Evolutionary conservation across 2,113 vertebrate species (phyloP).

Genomic region (Microtus oregoni): DNA sequence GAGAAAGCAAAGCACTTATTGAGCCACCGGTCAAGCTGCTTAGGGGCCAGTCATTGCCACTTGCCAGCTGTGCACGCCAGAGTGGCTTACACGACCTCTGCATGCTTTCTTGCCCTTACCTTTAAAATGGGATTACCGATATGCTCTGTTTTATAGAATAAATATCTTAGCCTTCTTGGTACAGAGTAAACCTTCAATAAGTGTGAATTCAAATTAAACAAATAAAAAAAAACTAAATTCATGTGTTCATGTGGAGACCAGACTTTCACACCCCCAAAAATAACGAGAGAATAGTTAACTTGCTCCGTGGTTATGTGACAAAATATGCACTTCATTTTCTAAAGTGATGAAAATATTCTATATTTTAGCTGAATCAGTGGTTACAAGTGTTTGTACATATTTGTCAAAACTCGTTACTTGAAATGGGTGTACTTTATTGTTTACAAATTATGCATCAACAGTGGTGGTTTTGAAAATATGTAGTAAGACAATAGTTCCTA

Average conservation of each 20-base stretch:
- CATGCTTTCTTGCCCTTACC: constrained; percentile 8
- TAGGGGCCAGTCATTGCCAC: constrained; percentile 12
- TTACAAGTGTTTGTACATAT: constrained; percentile 8
- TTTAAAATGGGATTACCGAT: constrained; percentile 20
- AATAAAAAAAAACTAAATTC: constrained; percentile 54
- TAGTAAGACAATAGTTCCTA: not conserved
- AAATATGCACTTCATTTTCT: constrained; percentile 62
- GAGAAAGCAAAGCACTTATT: not conserved
- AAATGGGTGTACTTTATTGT: constrained; percentile 11
- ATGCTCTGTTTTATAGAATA: not conserved
- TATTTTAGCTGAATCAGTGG: constrained; percentile 29
- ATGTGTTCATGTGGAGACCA: constrained; percentile 48
- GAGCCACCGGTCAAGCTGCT: not conserved
- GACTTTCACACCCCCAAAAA: constrained; percentile 61
- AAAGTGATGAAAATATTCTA: constrained; percentile 55
- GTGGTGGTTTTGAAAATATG: constrained; percentile 23
- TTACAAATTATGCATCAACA: constrained; percentile 35
- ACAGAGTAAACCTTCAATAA: constrained; percentile 57
- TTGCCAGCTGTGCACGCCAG: not conserved
- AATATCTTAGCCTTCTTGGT: constrained; percentile 45
- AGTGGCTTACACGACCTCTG: not conserved
- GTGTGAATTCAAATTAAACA: constrained; percentile 63
- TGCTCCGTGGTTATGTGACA: constrained; percentile 46
- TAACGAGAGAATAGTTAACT: constrained; percentile 61
- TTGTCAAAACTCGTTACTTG: constrained; percentile 48